These are phyloP conservation scores for Cheirogaleus major DNA, from an alignment of 2,797 vertebrate genomes.

Conservation along the genomic window DNA sequence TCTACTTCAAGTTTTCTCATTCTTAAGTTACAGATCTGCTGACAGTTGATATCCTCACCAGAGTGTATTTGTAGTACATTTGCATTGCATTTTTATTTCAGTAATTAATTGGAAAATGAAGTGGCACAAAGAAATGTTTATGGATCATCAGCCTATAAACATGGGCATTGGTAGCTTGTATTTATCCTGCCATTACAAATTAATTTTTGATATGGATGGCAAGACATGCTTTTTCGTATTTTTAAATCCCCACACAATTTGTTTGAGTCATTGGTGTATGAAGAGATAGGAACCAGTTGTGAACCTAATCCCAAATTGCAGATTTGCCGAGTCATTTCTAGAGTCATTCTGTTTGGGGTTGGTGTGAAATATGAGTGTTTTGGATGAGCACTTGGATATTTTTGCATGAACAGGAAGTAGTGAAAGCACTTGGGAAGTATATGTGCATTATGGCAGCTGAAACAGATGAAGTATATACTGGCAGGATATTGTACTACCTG, in stretches of 20 bases:
- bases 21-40: slow-evolving; percentile 12
- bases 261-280: slow-evolving; percentile 48
- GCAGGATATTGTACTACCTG: background rate
- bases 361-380: background rate
- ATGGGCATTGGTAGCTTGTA: slow-evolving; percentile 28
- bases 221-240: slow-evolving; percentile 49
- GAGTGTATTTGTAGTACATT: slow-evolving; percentile 40
- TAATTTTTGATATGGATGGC: slow-evolving; percentile 73
- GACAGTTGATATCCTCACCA: slow-evolving; percentile 25
- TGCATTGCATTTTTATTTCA: slow-evolving; percentile 58
- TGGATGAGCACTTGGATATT: background rate
- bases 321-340: slow-evolving; percentile 49
- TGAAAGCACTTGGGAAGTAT: background rate
- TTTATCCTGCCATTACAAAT: slow-evolving; percentile 61
- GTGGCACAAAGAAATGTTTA: slow-evolving; percentile 49
- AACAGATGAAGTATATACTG: background rate
- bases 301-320: slow-evolving; percentile 44
- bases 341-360: slow-evolving; percentile 9
- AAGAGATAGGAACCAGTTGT: slow-evolving; percentile 19
- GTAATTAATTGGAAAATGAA: slow-evolving; percentile 69
- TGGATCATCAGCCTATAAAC: slow-evolving; percentile 37
- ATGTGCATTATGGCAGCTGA: background rate
- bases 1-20: slow-evolving; percentile 11
- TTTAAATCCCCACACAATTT: slow-evolving; percentile 56
- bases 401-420: slow-evolving; percentile 8